Evolutionary conservation across 2,797 vertebrate genomes (phyloP), one percentile per base, ranked within the genome.

Genomic region (Helostoma temminkii): DNA sequence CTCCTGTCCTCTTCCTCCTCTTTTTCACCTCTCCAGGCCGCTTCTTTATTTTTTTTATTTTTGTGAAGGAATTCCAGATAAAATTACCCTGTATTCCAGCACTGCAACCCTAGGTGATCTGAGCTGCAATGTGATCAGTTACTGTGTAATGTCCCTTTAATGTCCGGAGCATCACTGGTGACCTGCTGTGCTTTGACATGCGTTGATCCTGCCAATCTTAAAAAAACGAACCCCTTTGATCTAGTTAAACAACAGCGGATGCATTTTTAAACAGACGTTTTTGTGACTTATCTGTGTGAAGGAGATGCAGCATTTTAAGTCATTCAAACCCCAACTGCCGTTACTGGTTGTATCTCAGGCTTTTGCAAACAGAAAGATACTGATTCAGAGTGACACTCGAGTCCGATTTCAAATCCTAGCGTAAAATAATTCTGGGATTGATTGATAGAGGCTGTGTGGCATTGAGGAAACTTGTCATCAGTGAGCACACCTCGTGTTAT

Each of bases 261-360:
- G 67, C 54, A 37, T 77, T 21, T 76, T 78, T 22, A 54, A 55
- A 32, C 30, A 41, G 46, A 49, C 16, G 3, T 69, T 56, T 60
- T 24, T 71, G 68, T 59, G 56, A 45, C 71, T 66, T 53, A 42
- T 70, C 74, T 21, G 47, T 68, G 39, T 2, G 21, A 55, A 9
- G 64, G 66, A 73, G 67, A 63, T 39, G 6, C 42, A 69, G 67
- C 55, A 14, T 82, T 79, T 82, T 66, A 63, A 70, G 80, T 85
- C 63, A 56, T 74, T 76, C 49, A 60, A 80, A 88, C 76, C 68
- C 81, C 84, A 92, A 91, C 90, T 91, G 88, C 88, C 89, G 72
- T 82, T 67, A 80, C 79, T 10, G 67, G 84, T 84, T 87, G 71
- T 84, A 84, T 80, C 91, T 92, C 89, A 90, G 91, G 91, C 88